Evolutionary conservation across 2,113 vertebrate genomes (phyloP), one percentile per base, ranked within the genome.

Genomic region (Holacanthus passer): DNA sequence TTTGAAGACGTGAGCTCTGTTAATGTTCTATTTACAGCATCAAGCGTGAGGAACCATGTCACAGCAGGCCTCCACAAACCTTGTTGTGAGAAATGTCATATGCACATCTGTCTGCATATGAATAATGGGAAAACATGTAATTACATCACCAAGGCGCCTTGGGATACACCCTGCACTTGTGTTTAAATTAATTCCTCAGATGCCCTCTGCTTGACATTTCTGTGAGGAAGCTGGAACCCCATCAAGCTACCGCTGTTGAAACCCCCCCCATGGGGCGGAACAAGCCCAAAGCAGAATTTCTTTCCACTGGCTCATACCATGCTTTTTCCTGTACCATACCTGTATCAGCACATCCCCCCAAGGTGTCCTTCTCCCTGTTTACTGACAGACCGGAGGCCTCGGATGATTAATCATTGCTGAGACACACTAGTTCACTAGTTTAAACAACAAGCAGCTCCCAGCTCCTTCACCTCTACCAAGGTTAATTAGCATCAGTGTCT

Each of bases 61-160:
- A 50, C 20, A 32, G 70, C 45, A 6, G 37, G 11, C 68, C 73
- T 68, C 72, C 41, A 7, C 70, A 3, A 11, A 20, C 58, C 83
- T 74, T 73, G 59, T 77, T 82, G 73, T 85, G 84, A 81, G 64
- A 22, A 82, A 85, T 35, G 32, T 70, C 77, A 64, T 43, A 79
- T 70, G 69, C 63, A 70, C 24, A 71, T 75, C 83, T 80, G 77
- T 85, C 88, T 80, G 74, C 70, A 68, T 87, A 87, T 93, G 92
- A 93, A 90, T 91, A 93, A 94, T 94, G 90, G 77, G 78, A 85
- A 91, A 92, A 93, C 87, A 91, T 92, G 89, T 90, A 91, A 91
- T 93, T 91, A 93, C 91, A 90, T 89, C 86, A 87, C 48, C 5
- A 35, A 1, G 68, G 76, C 56, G 76, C 87, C 80, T 62, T 37